Evolutionary conservation across 2,797 vertebrate genomes (phyloP), one percentile per base, ranked within the genome.

Genomic region (Kryptolebias ocellatus): DNA sequence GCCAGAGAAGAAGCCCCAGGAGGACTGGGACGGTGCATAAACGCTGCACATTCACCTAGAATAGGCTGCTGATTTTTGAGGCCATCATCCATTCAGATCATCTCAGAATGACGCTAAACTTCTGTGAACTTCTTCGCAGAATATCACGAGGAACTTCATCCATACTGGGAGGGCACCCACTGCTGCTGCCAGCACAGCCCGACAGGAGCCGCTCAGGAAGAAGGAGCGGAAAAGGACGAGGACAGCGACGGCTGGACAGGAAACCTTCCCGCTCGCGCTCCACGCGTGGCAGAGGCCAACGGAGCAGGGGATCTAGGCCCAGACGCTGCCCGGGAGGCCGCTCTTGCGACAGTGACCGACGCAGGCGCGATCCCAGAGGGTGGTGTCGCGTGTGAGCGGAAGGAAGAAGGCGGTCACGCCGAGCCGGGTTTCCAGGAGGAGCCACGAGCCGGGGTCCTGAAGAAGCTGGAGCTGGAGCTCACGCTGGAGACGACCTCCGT

Each of bases 141-240:
- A 91, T 94, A 95, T 82, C 92, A 94, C 6, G 95, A 96, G 81
- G 95, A 97, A 83, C 94, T 94, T 28, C 92, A 90, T 24, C 95
- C 92, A 42, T 60, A 87, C 70, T 95, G 95, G 60, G 93, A 95
- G 31, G 83, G 87, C 64, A 89, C 94, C 0, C 73, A 64, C 56
- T 91, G 93, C 95, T 42, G 90, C 89, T 92, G 91, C 45, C 86
- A 91, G 67, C 85, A 91, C 68, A 67, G 79, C 4, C 93, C 92
- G 76, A 91, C 92, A 50, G 89, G 90, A 1, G 93, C 95, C 75
- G 88, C 92, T 79, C 79, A 74, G 70, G 72, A 83, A 0, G 88
- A 94, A 86, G 91, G 77, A 55, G 53, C 91, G 81, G 79, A 62
- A 65, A 64, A 70, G 0, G 88, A 89, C 0, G 50, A 14, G 10